Conservation (phyloP, 2,888 invertebrate genomes). For the Matsumyia berberina region DNA sequence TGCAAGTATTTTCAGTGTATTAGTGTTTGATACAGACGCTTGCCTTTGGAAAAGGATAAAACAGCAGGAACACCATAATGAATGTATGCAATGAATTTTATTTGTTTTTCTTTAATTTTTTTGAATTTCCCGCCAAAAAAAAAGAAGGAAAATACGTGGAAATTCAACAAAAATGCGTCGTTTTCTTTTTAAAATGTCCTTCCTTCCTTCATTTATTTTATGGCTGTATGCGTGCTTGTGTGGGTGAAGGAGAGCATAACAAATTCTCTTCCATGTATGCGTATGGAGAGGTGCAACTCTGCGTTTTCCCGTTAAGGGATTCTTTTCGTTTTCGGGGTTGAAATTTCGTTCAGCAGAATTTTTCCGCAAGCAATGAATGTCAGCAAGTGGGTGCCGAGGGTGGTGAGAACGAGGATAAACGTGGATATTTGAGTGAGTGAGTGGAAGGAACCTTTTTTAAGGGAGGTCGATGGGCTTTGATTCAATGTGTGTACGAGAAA, state of each 20-base stretch:
- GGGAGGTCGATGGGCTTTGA: constrained; percentile 74
- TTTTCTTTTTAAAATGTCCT: constrained; percentile 71
- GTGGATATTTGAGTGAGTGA: constrained; percentile 35
- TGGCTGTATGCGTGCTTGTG: constrained; percentile 9
- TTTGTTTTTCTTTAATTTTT: constrained; percentile 66
- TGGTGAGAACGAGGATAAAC: constrained; percentile 20
- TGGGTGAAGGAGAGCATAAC: not conserved
- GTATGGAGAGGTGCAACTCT: constrained; percentile 58
- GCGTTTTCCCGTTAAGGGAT: constrained; percentile 35
- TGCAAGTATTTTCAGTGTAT: constrained; percentile 35
- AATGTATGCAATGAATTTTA: constrained; percentile 71
- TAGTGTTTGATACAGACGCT: constrained; percentile 49
- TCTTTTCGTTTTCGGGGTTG: constrained; percentile 54
- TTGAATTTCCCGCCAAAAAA: constrained; percentile 69
- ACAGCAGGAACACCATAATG: constrained; percentile 28
- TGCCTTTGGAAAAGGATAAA: constrained; percentile 62
- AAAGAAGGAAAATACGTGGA: constrained; percentile 51
- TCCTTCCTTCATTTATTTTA: constrained; percentile 53
- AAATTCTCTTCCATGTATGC: constrained; percentile 23
- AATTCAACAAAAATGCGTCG: constrained; percentile 72
- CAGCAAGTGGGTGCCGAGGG: constrained; percentile 34
- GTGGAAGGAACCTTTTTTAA: constrained; percentile 14
- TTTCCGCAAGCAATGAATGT: constrained; percentile 57
- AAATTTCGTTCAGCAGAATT: constrained; percentile 12
- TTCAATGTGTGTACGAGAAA: constrained; percentile 71